Evolutionary conservation across 2,113 vertebrate genomes (phyloP), one percentile per base, ranked within the genome.

Genomic region (Pluvianellus socialis): DNA sequence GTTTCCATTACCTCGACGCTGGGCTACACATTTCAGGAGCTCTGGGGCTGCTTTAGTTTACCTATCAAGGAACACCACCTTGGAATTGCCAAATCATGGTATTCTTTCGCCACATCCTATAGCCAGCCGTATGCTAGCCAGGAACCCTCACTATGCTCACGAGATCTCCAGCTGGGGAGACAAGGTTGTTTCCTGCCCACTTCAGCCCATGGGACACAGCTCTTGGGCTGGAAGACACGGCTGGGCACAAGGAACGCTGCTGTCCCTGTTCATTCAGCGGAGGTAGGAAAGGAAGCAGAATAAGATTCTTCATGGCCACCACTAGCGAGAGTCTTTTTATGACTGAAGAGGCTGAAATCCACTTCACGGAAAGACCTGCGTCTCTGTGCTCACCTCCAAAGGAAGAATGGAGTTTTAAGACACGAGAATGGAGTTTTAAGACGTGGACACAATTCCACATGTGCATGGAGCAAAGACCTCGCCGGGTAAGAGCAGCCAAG

Each of bases 401-500:
- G 32, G 44, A 89, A 5, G 27, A 22, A 30, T 0, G 6, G 10
- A 23, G 12, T 26, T 50, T 33, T 24, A 73, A 47, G 77, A 40
- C 0, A 1, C 38, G 38, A 5, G 27, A 22, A 30, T 0, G 6
- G 10, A 23, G 12, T 26, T 50, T 30, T 24, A 73, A 47, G 77
- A 40, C 0, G 1, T 0, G 9, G 27, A 42, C 8, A 22, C 13
- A 33, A 21, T 6, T 86, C 72, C 24, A 59, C 0, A 1, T 2
- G 7, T 33, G 8, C 16, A 10, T 0, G 20, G 59, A 86, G 42
- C 14, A 52, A 63, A 56, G 68, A 55, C 19, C 55, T 81, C 6
- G 1, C 7, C 8, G n/a, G 73, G 20, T 7, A 7, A 26, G 61
- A 76, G 9, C 66, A 67, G 0, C 42, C 13, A n/a, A 38, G 23